Percentiles rank a stretch among this genome's conserved stretches.
Conservation (phyloP, 1,140 invertebrate species). For the Cherax quadricarinatus region DNA sequence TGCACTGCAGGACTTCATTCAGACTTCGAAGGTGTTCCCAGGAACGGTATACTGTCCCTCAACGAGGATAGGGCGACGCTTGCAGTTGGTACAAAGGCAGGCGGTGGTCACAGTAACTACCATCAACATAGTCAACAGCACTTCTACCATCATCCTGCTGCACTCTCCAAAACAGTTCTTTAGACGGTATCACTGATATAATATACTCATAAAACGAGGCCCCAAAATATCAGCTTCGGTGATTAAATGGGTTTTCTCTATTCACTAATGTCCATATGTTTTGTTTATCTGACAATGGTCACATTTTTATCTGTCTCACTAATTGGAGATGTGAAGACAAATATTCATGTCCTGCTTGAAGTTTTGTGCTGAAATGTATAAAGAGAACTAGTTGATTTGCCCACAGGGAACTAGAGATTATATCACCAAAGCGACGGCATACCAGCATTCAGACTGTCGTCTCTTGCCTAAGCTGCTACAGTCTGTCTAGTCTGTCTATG, state of each 20-base stretch:
- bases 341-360: background rate
- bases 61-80: background rate
- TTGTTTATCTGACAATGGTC: too few species aligned
- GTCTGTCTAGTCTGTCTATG: too few species aligned
- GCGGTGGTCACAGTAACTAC: constrained; percentile 22
- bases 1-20: background rate
- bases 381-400: background rate
- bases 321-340: background rate
- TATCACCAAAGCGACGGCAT: background rate
- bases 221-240: too few species aligned
- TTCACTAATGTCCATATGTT: too few species aligned
- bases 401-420: background rate
- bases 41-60: constrained; percentile 54
- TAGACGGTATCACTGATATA: background rate
- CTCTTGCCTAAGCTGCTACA: too few species aligned
- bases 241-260: too few species aligned
- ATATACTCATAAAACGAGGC: too few species aligned
- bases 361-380: background rate
- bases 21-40: constrained; percentile 47
- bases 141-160: constrained; percentile 39
- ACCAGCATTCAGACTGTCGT: background rate
- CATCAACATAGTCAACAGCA: constrained; percentile 35
- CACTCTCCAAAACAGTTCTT: background rate
- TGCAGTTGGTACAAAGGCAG: constrained; percentile 63
- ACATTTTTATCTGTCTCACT: too few species aligned